Evolutionary conservation across 2,113 vertebrate genomes (phyloP), one percentile per base, ranked within the genome.

Genomic region (Raja brachyura): DNA sequence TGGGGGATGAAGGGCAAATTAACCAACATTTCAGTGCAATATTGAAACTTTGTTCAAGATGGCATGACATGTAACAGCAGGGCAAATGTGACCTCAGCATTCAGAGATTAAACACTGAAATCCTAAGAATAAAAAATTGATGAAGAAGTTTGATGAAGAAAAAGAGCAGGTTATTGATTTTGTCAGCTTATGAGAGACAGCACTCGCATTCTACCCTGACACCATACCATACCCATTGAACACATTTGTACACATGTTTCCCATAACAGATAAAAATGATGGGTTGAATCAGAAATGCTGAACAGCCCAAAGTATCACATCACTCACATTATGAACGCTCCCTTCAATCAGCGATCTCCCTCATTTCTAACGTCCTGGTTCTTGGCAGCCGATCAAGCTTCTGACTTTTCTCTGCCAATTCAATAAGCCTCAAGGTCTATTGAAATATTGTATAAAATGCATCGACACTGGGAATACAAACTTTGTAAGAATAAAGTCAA

Each of bases 201-300:
- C 59, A 61, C 59, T n/a, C n/a, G n/a, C n/a, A n/a, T n/a, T 86
- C 59, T 13, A 31, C 13, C 28, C 4, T n/a, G 61, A 56, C 63
- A 88, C 63, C 39, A 88, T 18, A 88, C 59, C 14, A 88, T 10
- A 63, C 28, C 59, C 83, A 88, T 88, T 61, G 59, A 88, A 31
- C 83, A 88, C n/a, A 88, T 88, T 88, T 16, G 61, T 63, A 63
- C 83, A 88, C 81, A 85, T 88, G 59, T 88, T 88, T 88, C 83
- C 63, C 83, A 18, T 31, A 88, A 88, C 63, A 31, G 83, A 88
- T 88, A 88, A 88, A 88, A n/a, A 63, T 66, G 59, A 66, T 88
- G 13, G 25, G 59, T 31, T 63, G n/a, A 5, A 63, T 31, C 83
- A 88, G 59, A 18, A 88, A 66, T 88, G 83, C 83, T 31, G 83